These are phyloP conservation scores for Ladona fulva DNA, from an alignment of 1,140 invertebrate species.

Conservation along the genomic window DNA sequence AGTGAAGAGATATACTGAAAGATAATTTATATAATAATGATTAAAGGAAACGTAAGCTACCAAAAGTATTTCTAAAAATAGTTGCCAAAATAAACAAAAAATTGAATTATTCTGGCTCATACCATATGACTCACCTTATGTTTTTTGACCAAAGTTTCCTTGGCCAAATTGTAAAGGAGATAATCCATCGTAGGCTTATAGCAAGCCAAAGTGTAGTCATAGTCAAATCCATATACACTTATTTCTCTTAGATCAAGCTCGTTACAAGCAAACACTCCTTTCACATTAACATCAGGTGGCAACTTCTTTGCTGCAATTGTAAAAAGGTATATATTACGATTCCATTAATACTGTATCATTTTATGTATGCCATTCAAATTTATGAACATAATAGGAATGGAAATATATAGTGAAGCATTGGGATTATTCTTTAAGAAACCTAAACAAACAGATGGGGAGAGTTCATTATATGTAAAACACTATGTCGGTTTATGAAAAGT, in stretches of 20 bases:
- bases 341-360: no score
- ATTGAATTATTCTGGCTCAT: no score
- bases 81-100: slow-evolving; percentile 1
- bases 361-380: no score
- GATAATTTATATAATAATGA: background rate
- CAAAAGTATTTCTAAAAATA: slow-evolving; percentile 13
- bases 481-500: no score
- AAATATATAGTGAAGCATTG: no score
- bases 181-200: slow-evolving; percentile 86
- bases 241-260: slow-evolving; percentile 86
- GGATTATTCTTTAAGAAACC: no score
- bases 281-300: slow-evolving; percentile 72
- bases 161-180: slow-evolving; percentile 85
- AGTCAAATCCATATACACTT: slow-evolving; percentile 96
- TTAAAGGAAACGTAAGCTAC: background rate
- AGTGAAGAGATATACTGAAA: no score
- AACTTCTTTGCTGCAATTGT: slow-evolving; percentile 65
- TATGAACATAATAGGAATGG: no score
- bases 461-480: no score
- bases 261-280: slow-evolving; percentile 94
- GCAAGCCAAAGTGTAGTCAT: slow-evolving; percentile 95
- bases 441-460: no score
- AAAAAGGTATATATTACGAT: no score
- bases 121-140: slow-evolving; percentile 59
- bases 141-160: slow-evolving; percentile 75